Evolutionary conservation across 64 coral and sea anemone species (phyloP), one percentile per base, ranked within the genome.

Genomic region (Exaiptasia diaphana): DNA sequence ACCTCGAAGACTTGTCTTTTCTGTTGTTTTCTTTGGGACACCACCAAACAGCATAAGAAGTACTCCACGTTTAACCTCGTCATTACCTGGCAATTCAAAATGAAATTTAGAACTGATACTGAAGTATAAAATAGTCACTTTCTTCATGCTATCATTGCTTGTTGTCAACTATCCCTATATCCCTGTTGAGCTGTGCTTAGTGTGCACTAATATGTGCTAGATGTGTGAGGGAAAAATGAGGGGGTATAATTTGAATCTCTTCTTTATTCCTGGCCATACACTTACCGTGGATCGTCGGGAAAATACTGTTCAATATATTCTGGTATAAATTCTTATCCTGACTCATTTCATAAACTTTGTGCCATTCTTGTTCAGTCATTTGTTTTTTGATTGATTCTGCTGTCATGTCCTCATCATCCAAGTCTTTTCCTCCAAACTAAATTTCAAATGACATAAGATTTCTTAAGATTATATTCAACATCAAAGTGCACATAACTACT

Each of bases 381-480:
- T 99, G 95, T 63, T 93, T 91, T 74, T 93, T 99, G 4, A 99
- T 99, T 60, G 85, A 88, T 44, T 99, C 95, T 69, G 95, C 95
- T 7, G 89, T 99, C 25, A 99, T 82, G 34, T 99, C 85, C 23
- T 99, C 89, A 42, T 88, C 89, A 93, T 99, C 95, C 71, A 99
- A 89, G 75, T 99, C 95, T 85, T 99, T 99, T 34, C 95, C 95
- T 74, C 95, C 95, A 81, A 99, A 99, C 95, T 99, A 38, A 68
- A 74, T 46, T 46, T 8, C 15, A 46, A 6, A 46, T 46, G 43
- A 46, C 6, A 46, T 46, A 46, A 46, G 15, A 46, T 46, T 6
- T 15, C 6, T 8, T 46, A 46, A 46, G 15, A 15, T 15, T 46
- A 7, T 8, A 46, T 15, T 46, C 6, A 46, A 6, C 43, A 46